A percentile compares a stretch with the other conserved stretches of the same genome.
These are phyloP conservation scores for Hartigia nigra DNA, from an alignment of 2,888 invertebrate species.

Conservation along the genomic window DNA sequence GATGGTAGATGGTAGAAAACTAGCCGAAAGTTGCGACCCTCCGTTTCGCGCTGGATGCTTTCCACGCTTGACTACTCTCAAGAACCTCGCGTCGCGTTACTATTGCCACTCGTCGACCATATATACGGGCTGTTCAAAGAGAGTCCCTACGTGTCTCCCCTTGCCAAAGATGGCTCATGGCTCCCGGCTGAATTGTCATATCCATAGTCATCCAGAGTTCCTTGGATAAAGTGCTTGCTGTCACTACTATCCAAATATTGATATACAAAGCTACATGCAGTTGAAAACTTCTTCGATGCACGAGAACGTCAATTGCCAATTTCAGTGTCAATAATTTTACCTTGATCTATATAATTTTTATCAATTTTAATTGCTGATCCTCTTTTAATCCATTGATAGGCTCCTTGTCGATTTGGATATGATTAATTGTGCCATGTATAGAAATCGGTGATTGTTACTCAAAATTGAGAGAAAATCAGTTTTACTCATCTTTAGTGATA, in stretches of 20 bases:
- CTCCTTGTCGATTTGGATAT: too few relatives aligned
- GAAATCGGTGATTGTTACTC: background rate
- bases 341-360: background rate
- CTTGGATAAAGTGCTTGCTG: background rate
- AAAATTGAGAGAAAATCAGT: background rate
- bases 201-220: background rate
- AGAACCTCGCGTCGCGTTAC: slow-evolving; percentile 26
- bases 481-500: background rate
- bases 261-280: background rate
- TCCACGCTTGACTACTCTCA: slow-evolving; percentile 30
- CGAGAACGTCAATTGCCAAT: background rate
- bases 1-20: background rate
- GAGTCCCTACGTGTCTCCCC: background rate
- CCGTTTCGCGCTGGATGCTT: slow-evolving; percentile 19
- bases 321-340: background rate
- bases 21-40: background rate
- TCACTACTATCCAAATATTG: background rate
- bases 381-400: too few relatives aligned
- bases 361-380: background rate
- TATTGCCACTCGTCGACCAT: slow-evolving; percentile 22
- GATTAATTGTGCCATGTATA: background rate
- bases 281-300: background rate
- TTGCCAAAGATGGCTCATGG: background rate
- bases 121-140: background rate
- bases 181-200: background rate